Conservation (phyloP, 2,888 invertebrate species). For the Tachystola acroxantha region DNA sequence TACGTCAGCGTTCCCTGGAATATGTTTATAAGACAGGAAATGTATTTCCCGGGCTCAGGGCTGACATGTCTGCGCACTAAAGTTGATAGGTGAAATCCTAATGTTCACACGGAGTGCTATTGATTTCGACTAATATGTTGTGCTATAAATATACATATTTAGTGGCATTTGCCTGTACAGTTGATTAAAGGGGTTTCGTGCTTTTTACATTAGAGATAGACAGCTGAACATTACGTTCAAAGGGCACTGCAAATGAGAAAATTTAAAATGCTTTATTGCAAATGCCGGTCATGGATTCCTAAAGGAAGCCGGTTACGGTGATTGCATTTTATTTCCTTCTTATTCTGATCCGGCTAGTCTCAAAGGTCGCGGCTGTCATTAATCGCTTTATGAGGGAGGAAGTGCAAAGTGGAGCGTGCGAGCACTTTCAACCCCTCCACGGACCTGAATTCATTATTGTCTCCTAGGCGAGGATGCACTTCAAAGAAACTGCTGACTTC, state of each 20-base stretch:
- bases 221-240: no score
- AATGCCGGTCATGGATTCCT: conserved; percentile 12
- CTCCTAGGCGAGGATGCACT: conserved; percentile 57
- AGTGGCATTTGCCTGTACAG: no score
- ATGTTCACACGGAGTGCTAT: background rate
- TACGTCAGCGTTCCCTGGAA: conserved; percentile 41
- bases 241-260: conserved; percentile 15
- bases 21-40: conserved; percentile 46
- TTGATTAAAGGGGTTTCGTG: no score
- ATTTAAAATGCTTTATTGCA: conserved; percentile 21
- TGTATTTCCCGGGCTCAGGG: conserved; percentile 37
- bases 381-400: conserved; percentile 68
- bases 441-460: conserved; percentile 71
- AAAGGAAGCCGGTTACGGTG: conserved; percentile 32
- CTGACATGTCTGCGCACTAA: conserved; percentile 31
- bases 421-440: conserved; percentile 38
- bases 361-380: conserved; percentile 60
- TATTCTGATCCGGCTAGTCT: conserved; percentile 48
- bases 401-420: conserved; percentile 65
- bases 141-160: no score
- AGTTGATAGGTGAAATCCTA: conserved; percentile 29
- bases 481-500: conserved; percentile 72
- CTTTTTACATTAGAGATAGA: no score
- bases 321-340: conserved; percentile 55
- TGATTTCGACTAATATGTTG: background rate